Percentiles rank a stretch among this genome's conserved stretches.
Evolutionary conservation across 2,113 vertebrate genomes (phyloP).

Genomic region (Gobiocypris rarus): DNA sequence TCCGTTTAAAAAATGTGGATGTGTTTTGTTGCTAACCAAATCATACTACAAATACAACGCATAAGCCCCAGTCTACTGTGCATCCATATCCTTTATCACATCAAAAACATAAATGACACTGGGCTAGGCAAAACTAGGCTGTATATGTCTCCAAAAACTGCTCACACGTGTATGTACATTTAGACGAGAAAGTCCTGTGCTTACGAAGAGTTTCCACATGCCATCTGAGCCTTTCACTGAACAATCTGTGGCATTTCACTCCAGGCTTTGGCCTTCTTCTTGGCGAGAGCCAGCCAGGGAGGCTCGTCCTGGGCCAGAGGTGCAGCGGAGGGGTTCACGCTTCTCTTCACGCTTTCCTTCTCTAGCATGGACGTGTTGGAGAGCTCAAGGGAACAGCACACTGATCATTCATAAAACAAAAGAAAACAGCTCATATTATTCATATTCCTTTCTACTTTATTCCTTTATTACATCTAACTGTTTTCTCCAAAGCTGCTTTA

Average conservation of each 20-base stretch:
- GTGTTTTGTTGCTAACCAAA: not conserved
- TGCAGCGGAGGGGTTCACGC: slow-evolving; percentile 51
- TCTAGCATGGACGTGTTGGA: slow-evolving; percentile 59
- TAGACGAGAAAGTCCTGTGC: not conserved
- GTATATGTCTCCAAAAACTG: slow-evolving; percentile 9
- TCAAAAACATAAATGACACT: not conserved
- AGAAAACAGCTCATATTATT: not conserved
- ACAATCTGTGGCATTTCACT: slow-evolving; percentile 87
- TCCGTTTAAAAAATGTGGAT: not conserved
- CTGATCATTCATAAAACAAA: slow-evolving; percentile 53
- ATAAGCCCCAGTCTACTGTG: not conserved
- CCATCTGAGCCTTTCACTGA: slow-evolving; percentile 69
- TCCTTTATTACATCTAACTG: not conserved
- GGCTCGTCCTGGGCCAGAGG: slow-evolving; percentile 78
- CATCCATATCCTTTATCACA: not conserved
- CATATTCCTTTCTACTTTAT: not conserved
- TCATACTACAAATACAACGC: not conserved
- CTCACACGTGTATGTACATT: not conserved
- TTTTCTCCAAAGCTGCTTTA: too few species aligned
- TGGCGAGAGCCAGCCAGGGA: slow-evolving; percentile 90
- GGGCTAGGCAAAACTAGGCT: not conserved
- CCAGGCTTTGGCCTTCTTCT: slow-evolving; percentile 96
- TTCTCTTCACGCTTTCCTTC: slow-evolving; percentile 61
- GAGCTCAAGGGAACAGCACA: slow-evolving; percentile 66
- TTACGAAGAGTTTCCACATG: not conserved